phyloP scores from a whole-genome alignment of 2,113 vertebrate genomes.

The Aleadryas rufinucha region DNA sequence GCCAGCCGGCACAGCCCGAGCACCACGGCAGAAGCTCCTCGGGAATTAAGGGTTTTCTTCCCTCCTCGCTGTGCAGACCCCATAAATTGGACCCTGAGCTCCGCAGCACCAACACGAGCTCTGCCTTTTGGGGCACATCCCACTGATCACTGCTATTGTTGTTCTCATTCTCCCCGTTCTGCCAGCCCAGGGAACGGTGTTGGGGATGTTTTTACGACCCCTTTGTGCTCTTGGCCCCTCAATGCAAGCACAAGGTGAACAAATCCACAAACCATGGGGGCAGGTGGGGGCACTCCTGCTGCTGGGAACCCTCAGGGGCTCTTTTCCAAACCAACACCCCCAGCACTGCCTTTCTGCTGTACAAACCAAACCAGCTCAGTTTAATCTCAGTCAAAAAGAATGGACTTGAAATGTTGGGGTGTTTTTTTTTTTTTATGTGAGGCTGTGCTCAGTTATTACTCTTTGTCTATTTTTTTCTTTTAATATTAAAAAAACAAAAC shows the following conservation, averaged over 20 bases:
- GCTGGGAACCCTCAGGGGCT: accelerated
- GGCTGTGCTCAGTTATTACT: not conserved
- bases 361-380: accelerated
- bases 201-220: accelerated
- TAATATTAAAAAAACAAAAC: not conserved
- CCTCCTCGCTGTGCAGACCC: accelerated
- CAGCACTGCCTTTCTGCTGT: accelerated
- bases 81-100: not conserved
- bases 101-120: not conserved
- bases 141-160: accelerated
- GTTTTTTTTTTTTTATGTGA: not conserved
- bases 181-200: accelerated
- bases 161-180: not conserved
- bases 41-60: not conserved
- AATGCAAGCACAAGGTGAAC: not conserved
- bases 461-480: not conserved
- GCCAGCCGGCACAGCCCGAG: accelerated
- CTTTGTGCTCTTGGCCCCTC: not conserved
- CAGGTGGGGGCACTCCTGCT: not conserved
- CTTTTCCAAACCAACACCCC: not conserved
- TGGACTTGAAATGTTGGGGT: not conserved
- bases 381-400: not conserved
- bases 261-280: accelerated
- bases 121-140: not conserved
- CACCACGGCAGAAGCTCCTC: accelerated